Evolutionary conservation across 2,888 invertebrate species (phyloP), one percentile per base, ranked within the genome.

Genomic region (Plagodis pulveraria): DNA sequence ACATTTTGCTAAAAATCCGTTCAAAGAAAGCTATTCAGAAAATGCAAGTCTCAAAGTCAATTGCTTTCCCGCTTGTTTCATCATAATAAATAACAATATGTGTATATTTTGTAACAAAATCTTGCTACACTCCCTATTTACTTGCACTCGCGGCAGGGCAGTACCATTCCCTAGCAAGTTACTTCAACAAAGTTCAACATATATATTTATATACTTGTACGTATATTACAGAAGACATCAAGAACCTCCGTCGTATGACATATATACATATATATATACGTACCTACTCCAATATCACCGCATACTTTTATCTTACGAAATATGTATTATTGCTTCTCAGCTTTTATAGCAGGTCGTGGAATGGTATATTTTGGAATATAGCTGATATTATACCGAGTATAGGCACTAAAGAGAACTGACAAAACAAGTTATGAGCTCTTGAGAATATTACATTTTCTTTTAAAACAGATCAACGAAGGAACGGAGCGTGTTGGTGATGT

Each of bases 311-410:
- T 66, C 58, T 59, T 53, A 50, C 58, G 46, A 61, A 62, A 63
- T 64, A n/a, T n/a, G n/a, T n/a, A 64, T 61, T 56, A 61, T 68
- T 62, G 54, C 66, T 62, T 61, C 62, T 58, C 62, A 52, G 48
- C 56, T 61, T 68, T 66, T 64, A 68, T 59, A 45, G 61, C 55
- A 61, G 52, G 52, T 62, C 62, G 60, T 63, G 50, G 62, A 58
- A 61, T 64, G 62, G 55, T 60, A 60, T 52, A 60, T 64, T 62
- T 62, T 51, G 62, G 56, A 55, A 52, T 56, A 61, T 52, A 56
- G 56, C 56, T 45, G 52, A 49, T 52, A 12, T 61, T 59, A 59
- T 55, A 46, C 43, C 54, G 42, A 34, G 49, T 50, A 41, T 35
- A 51, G 52, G 49, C 41, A 56, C 60, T 61, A 61, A 61, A 61